A percentile compares a stretch with the other conserved stretches of the same genome.
Conservation (phyloP, 1,140 invertebrate genomes). For the Dreissena rostriformis region DNA sequence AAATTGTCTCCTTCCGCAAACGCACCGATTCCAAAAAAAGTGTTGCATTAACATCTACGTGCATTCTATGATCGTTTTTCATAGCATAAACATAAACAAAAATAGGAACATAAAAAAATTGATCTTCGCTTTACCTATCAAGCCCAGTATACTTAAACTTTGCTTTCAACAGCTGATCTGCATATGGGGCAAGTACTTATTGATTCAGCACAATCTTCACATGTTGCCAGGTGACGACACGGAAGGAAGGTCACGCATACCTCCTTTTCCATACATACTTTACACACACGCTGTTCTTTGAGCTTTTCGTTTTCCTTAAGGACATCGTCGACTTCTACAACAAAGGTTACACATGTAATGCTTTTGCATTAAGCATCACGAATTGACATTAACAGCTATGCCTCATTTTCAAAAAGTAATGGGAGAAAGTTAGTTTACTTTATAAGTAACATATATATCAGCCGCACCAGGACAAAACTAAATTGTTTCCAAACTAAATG, state of each 20-base stretch:
- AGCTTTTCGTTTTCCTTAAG: constrained; percentile 40
- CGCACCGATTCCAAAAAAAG: too few species aligned
- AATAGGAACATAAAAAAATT: neutral
- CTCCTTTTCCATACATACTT: constrained; percentile 95
- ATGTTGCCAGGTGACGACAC: constrained; percentile 94
- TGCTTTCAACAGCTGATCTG: constrained; percentile 40
- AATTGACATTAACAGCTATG: neutral
- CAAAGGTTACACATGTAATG: neutral
- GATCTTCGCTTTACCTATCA: neutral
- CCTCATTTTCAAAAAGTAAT: too few species aligned
- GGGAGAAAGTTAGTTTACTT: neutral
- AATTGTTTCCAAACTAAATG: neutral
- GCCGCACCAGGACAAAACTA: neutral
- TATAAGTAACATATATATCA: neutral
- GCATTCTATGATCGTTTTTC: too few species aligned
- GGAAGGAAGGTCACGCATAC: constrained; percentile 93
- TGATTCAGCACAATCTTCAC: constrained; percentile 89
- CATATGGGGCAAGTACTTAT: constrained; percentile 91
- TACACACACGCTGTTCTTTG: constrained; percentile 90
- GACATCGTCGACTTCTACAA: constrained; percentile 40
- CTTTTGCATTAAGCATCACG: neutral
- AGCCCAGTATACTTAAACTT: constrained; percentile 45
- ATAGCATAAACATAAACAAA: too few species aligned
- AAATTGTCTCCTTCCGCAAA: too few species aligned
- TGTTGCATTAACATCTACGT: too few species aligned